Evolutionary conservation across 64 coral and sea anemone species (phyloP).

Genomic region (Montipora efflorescens): DNA sequence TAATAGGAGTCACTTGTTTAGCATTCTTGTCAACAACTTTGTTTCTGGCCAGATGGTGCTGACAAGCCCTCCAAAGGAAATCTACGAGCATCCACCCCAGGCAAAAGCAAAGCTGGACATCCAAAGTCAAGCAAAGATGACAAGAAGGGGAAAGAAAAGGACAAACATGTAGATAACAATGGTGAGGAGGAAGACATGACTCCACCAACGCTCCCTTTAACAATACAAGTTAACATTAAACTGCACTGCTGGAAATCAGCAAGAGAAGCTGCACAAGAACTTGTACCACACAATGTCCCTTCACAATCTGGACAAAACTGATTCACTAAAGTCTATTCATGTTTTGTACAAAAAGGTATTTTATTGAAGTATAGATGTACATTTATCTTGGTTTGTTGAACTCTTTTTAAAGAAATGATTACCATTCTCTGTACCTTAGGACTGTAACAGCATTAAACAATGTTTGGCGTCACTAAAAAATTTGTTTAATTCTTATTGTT

Average conservation of each 20-base stretch:
- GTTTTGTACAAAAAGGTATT: too few relatives aligned
- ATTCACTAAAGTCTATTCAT: neutral
- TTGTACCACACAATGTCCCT: constrained; percentile 5
- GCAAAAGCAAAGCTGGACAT: constrained; percentile 65
- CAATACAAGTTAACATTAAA: constrained; percentile 51
- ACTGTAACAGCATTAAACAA: too few relatives aligned
- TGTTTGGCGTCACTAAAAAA: too few relatives aligned
- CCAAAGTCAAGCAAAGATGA: constrained; percentile 58
- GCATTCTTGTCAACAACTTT: neutral
- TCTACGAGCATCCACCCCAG: constrained; percentile 49
- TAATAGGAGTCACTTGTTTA: neutral
- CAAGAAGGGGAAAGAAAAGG: constrained; percentile 66
- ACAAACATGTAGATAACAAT: constrained; percentile 67
- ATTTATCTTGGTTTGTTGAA: too few relatives aligned
- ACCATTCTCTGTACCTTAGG: too few relatives aligned
- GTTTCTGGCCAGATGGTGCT: neutral
- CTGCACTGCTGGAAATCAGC: constrained; percentile 94
- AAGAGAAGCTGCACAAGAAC: constrained; percentile 73
- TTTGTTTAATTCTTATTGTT: too few relatives aligned
- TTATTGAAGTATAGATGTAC: too few relatives aligned
- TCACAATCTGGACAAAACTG: neutral
- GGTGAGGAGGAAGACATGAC: constrained; percentile 68
- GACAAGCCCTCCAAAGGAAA: constrained; percentile 76
- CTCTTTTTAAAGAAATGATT: too few relatives aligned
- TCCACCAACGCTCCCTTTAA: constrained; percentile 54